Base-by-base conservation (phyloP, 2,888 invertebrate species). In the Macrophya alboannulata region DNA sequence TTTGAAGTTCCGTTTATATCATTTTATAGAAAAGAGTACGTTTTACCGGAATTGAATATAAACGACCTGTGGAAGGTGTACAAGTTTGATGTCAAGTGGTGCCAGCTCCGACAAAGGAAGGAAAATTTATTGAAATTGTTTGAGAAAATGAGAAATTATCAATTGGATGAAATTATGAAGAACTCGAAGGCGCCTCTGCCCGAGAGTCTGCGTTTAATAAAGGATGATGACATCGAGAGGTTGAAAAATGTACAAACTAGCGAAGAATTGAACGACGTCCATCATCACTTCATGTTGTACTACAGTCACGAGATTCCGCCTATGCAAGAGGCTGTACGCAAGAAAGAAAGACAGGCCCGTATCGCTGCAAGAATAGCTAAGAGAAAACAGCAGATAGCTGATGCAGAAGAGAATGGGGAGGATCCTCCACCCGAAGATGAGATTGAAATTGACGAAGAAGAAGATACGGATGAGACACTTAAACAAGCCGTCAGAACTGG, bases 1-100 rank as follows among this genome's bases (percentile, higher is more conserved):
- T 95, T 99, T 88, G 99, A 99, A 94, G 99, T 99, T 68, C 99
- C 99, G 0, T 99, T 99, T 93, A 99, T 99, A 90, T 98, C 99
- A 0, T 99, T 99, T 94, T 99, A 99, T 93, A 96, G 99, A 43
- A 99, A 99, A 93, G 99, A 99, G 93, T 99, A 99, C 90, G 98
- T 99, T 0, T 97, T 98, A 90, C 98, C 99, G 0, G 99, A 99
- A 91, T 94, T 99, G 37, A 98, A 97, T 89, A 98, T 99, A 84
- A 98, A 98, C 90, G 99, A 99, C 92, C 94, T 99, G 48, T 99
- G 99, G 99, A 98, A 97, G 92, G 97, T 99, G n/a, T 99, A 98
- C 94, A 97, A 97, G 91, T 98, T 95, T 93, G 99, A 99, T 93
- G 98, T 98, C 84, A 98, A 98, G 94, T 99, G 98, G 98, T 98